Base-by-base conservation (phyloP, 1,140 invertebrate species). In the Sycophila sp. region DNA sequence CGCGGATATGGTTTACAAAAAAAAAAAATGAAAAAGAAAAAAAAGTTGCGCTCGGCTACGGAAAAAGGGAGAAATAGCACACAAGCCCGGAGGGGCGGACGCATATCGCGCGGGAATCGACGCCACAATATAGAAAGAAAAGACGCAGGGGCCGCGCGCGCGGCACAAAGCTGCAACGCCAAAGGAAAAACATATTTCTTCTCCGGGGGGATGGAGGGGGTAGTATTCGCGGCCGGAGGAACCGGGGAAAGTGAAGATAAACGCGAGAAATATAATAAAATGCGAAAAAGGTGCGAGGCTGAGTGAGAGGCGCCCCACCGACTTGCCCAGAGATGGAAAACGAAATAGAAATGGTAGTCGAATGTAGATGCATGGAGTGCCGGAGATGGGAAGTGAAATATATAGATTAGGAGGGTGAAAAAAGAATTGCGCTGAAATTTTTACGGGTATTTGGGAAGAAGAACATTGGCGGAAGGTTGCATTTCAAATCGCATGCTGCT, bases 161-260 rank as follows among this genome's bases (percentile, higher is more conserved):
- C 4, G 5, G n/a, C 15, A 45, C 13, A 34, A 56, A 55, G 51
- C 34, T 13, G 13, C 13, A 17, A n/a, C n/a, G n/a, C 26, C 19
- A 19, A 55, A 55, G 24, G n/a, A 45, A 66, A 45, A 66, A 53
- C 22, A 40, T 65, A 53, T 65, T 51, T 53, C 34, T 53, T 17
- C 15, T 40, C 1, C 2, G 38, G 6, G 10, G n/a, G n/a, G n/a
- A n/a, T n/a, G n/a, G n/a, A n/a, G n/a, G n/a, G n/a, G n/a, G n/a
- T n/a, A n/a, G 15, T 38, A 38, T 38, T 38, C 36, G 15, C 15
- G 38, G 38, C 13, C n/a, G 8, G n/a, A 40, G 38, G 13, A 40
- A 26, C 40, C 2, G 24, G 56, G 13, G n/a, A n/a, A 55, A 55
- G 13, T 13, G 15, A 38, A 40, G 38, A 59, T 40, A 59, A 59